Evolutionary conservation across 1,140 invertebrate genomes (phyloP), one percentile per base, ranked within the genome.

Genomic region (Temnothorax nylanderi): DNA sequence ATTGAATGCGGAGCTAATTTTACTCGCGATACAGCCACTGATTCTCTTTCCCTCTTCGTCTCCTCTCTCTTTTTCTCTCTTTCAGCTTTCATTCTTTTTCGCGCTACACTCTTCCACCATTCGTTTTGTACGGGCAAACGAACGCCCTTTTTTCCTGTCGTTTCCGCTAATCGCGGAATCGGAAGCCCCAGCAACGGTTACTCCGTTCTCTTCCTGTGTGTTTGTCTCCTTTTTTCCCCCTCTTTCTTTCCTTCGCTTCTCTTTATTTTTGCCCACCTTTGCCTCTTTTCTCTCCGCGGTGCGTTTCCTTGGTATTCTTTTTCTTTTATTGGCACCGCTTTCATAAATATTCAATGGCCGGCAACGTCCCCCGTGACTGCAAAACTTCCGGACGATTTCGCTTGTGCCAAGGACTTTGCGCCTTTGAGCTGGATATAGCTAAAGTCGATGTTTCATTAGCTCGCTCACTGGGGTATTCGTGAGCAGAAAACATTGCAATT

Each of bases 1-100:
- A 95, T 95, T 95, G 92, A 95, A 95, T 95, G 93, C 94, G 91
- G 51, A 92, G 94, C 94, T 95, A 95, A 95, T 95, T 95, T 95
- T 92, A 92, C 93, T 91, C 91, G 90, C 88, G 90, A 94, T 94
- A 93, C 91, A 92, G 72, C 87, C 88, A 88, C 88, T 86, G 90
- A 89, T 90, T 92, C 87, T 86, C 51, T 67, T 58, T 72, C 87
- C 76, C 41, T 85, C 7, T 41, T 62, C 64, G 41, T 47, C 49
- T 65, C 41, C 60, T 62, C 62, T 37, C 69, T 51, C 58, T 64
- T 16, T 16, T 6, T 47, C 21, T 16, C 65, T 6, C 64, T 67
- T 47, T 60, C 65, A 26, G 86, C 10, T 80, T 87, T 78, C 72
- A 72, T 86, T 88, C 81, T 90, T 80, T 78, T 86, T 89, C 71